Base-by-base conservation (phyloP, 1,140 invertebrate species). In the Lepidurus couesii region DNA sequence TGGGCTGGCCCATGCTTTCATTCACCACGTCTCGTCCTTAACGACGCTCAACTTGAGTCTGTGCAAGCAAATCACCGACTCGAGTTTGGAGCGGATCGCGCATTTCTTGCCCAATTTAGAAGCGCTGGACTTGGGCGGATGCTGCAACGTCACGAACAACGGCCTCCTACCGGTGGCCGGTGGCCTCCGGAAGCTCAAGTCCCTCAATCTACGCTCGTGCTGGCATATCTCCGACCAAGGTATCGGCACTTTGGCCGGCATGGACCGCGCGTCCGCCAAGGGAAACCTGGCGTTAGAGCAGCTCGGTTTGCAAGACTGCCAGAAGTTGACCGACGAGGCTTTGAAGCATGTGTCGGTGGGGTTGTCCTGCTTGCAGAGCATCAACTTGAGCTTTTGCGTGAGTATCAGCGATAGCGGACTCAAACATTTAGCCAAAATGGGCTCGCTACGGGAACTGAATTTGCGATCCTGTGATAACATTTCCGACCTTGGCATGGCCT, bases 301-400 rank as follows among this genome's bases (percentile, higher is more conserved):
- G 82, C 86, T 98, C 6, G 93, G 93, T 8, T 87, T 98, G 43
- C 96, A 98, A 86, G 95, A 98, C 86, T 98, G 95, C 86, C 95
- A 97, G 85, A 90, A 95, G 82, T 85, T 98, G 13, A 94, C 93
- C 44, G 96, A 98, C 85, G 94, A 96, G 81, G 92, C 94, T 0
- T 86, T 98, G 65, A 91, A 90, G 81, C 91, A 95, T 85, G 90
- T 96, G 16, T 92, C 93, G 73, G 86, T 89, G 45, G 94, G 95
- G 45, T 87, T 98, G 80, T 88, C 89, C n/a, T 89, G 89, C 74
- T 86, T 97, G 8, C 91, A 91, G 82, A 92, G 90, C 44, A 92
- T 98, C 79, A 98, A 98, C 84, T 88, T 98, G 7, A 96, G 93
- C 81, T 98, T 98, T 83, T 98, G 95, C 86, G 92, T 95, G 0